Conservation (phyloP, 2,797 vertebrate species). For the Atherinosoma microstoma region DNA sequence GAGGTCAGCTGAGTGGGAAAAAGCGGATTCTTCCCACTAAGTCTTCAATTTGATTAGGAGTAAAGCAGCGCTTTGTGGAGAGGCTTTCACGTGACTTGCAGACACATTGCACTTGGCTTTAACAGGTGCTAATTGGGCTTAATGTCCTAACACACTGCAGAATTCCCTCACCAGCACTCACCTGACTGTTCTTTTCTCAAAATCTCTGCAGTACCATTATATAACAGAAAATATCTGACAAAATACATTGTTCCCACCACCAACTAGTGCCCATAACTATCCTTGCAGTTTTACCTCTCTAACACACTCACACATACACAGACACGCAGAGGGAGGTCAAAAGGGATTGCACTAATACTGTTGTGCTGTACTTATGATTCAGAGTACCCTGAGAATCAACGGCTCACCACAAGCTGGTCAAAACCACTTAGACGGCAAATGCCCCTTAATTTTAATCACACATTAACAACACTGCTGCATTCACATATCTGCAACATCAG, state of each 20-base stretch:
- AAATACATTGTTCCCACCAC: conserved; percentile 28
- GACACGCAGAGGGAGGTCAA: conserved; percentile 56
- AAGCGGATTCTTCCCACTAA: conserved; percentile 73
- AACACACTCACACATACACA: conserved; percentile 8
- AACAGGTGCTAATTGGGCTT: conserved; percentile 69
- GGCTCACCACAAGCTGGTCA: conserved; percentile 34
- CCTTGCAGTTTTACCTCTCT: conserved; percentile 26
- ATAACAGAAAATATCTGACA: conserved; percentile 21
- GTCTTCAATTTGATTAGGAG: conserved; percentile 76
- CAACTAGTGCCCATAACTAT: conserved; percentile 25
- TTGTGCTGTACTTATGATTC: conserved; percentile 62
- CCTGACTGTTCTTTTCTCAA: conserved; percentile 14
- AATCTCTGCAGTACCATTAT: conserved; percentile 17
- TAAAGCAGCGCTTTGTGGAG: conserved; percentile 60
- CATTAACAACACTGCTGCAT: conserved; percentile 23
- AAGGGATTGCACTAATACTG: conserved; percentile 62
- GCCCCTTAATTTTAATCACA: conserved; percentile 27
- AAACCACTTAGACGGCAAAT: conserved; percentile 54
- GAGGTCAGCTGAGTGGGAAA: conserved; percentile 52
- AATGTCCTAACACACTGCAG: conserved; percentile 47
- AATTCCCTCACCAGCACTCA: conserved; percentile 22
- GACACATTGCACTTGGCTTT: conserved; percentile 73
- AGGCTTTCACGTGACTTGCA: conserved; percentile 74
- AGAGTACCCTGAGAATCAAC: conserved; percentile 40
- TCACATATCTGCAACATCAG: conserved; percentile 20